phyloP scores from a whole-genome alignment of 92 coral and sea anemone genomes.

The Montipora capitata region DNA sequence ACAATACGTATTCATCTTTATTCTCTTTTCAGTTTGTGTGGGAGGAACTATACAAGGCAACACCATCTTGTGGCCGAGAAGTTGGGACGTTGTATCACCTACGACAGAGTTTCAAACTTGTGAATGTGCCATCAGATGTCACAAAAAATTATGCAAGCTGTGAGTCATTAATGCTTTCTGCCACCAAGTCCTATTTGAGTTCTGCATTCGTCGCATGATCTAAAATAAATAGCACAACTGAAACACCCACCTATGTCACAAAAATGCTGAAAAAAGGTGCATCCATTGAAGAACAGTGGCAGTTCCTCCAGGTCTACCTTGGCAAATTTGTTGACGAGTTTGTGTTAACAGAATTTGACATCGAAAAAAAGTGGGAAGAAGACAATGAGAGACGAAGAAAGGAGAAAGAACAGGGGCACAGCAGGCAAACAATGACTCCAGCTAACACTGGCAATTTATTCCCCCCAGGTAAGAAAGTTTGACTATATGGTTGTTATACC shows the following conservation, averaged over 20 bases:
- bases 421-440: constrained; percentile 12
- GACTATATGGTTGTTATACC: not conserved
- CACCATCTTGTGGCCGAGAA: no score
- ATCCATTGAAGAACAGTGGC: constrained; percentile 4
- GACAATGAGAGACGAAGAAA: constrained; percentile 20
- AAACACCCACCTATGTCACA: constrained; percentile 19
- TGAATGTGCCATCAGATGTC: constrained; percentile 68
- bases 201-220: constrained; percentile 80
- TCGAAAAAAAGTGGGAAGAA: constrained; percentile 54
- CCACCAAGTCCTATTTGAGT: constrained; percentile 77
- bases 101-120: no score
- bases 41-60: no score
- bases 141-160: constrained; percentile 72
- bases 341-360: constrained; percentile 48
- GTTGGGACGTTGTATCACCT: no score
- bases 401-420: constrained; percentile 17
- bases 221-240: constrained; percentile 12
- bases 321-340: constrained; percentile 46
- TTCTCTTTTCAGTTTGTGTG: no score
- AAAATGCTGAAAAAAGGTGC: not conserved
- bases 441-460: constrained; percentile 36
- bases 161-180: constrained; percentile 72
- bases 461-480: constrained; percentile 54
- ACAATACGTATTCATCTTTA: no score
- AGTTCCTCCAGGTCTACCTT: constrained; percentile 8